A percentile compares a stretch with the other conserved stretches of the same genome.
phyloP scores from a whole-genome alignment of 2,113 vertebrate genomes.

The Peromyscus californicus region DNA sequence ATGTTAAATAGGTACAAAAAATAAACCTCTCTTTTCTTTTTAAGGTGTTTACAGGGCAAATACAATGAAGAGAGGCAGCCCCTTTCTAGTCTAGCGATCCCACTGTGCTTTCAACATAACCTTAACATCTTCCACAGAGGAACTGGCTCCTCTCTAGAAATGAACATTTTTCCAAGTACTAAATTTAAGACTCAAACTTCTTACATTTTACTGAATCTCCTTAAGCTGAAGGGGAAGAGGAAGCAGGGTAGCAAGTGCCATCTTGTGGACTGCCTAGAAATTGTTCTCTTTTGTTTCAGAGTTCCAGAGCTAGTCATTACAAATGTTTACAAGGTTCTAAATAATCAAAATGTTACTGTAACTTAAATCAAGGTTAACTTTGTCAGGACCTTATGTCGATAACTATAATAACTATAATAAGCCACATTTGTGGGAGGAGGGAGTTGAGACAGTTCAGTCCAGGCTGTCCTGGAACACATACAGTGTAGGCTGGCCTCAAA shows the following conservation, averaged over 20 bases:
- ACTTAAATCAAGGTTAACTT: conserved; percentile 51
- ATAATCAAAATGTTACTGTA: conserved; percentile 59
- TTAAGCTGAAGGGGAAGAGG: conserved; percentile 42
- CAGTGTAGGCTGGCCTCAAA: not conserved
- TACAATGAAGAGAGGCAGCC: not conserved
- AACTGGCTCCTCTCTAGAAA: not conserved
- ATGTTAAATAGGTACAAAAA: not conserved
- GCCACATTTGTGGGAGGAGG: not conserved
- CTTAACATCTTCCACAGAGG: conserved; percentile 27
- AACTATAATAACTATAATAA: not conserved
- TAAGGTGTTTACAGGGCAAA: not conserved
- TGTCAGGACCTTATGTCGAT: not conserved
- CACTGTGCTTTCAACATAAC: conserved; percentile 47
- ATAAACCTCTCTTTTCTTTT: not conserved
- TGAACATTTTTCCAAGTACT: conserved; percentile 52
- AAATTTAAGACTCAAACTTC: conserved; percentile 54
- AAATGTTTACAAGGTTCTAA: conserved; percentile 11
- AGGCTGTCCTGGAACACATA: not conserved
- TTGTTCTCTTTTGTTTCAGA: conserved; percentile 19
- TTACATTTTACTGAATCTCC: conserved; percentile 40
- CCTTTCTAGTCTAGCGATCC: not conserved
- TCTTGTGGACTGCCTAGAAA: conserved; percentile 86
- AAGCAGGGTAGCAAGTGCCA: conserved; percentile 87
- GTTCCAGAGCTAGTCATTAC: conserved; percentile 7
- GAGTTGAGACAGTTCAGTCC: not conserved